These are phyloP conservation scores for Phalanger gymnotis DNA, from an alignment of 2,797 vertebrate species.

Conservation along the genomic window DNA sequence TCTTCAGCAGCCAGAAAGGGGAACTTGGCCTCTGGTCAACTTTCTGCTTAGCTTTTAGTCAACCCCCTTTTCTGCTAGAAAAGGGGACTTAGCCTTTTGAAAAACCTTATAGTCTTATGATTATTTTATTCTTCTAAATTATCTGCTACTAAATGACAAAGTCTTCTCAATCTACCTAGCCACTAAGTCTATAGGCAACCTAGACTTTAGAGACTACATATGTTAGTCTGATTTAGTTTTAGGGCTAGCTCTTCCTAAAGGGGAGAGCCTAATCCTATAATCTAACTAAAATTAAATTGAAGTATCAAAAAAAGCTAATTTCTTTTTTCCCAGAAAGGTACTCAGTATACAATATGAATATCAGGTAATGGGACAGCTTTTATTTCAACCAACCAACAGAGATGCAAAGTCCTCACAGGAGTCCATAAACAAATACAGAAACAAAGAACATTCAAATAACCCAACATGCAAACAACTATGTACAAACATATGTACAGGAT, in stretches of 20 bases:
- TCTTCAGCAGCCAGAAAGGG: too few species aligned
- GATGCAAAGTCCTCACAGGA: not conserved
- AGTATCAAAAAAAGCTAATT: not conserved
- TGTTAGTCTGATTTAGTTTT: too few species aligned
- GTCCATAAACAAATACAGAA: not conserved
- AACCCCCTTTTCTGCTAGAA: not conserved
- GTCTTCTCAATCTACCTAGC: not conserved
- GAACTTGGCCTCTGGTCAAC: too few species aligned
- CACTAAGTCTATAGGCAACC: not conserved
- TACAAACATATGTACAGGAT: not conserved
- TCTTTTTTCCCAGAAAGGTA: not conserved
- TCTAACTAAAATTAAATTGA: not conserved
- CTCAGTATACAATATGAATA: not conserved
- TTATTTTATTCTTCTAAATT: not conserved
- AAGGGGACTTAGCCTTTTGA: not conserved
- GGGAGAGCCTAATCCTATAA: not conserved
- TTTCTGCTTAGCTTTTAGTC: too few species aligned
- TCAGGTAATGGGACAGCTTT: not conserved
- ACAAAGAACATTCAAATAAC: not conserved
- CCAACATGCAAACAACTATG: not conserved
- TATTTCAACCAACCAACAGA: not conserved
- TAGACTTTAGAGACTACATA: not conserved
- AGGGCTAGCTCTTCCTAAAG: not conserved
- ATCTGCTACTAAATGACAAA: not conserved
- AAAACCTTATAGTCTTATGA: not conserved